phyloP scores from a whole-genome alignment of 2,797 vertebrate species.

The Psittacula derbiana region DNA sequence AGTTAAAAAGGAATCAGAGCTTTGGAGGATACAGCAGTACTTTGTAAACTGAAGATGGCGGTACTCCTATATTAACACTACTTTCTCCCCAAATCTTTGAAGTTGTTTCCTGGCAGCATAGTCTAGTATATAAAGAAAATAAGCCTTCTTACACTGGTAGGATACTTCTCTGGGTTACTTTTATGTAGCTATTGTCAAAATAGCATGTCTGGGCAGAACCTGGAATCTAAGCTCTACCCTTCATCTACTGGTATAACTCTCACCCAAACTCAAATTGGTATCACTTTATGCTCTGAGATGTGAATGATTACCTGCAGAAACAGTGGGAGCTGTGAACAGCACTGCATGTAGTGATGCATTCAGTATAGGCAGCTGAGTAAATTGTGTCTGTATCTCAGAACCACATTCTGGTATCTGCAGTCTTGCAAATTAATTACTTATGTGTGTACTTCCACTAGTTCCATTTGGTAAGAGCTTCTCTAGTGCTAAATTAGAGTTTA shows the following conservation, averaged over 20 bases:
- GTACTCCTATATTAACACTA: not conserved
- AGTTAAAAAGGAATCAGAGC: not conserved
- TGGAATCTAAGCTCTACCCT: not conserved
- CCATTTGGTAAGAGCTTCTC: not conserved
- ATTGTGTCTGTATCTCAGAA: fast-evolving
- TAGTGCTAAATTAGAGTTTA: not conserved
- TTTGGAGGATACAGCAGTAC: not conserved
- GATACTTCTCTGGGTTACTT: not conserved
- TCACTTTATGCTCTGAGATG: not conserved
- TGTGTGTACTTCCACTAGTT: not conserved
- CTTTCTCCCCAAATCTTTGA: not conserved
- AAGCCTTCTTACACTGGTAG: not conserved
- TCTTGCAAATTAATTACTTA: not conserved
- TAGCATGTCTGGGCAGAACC: not conserved
- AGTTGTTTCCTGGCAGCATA: not conserved
- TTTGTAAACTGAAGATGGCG: not conserved
- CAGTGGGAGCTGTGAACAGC: not conserved
- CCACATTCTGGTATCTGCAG: not conserved
- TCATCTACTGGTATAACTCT: not conserved
- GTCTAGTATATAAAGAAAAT: not conserved
- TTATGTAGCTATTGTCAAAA: not conserved
- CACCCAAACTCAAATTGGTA: not conserved
- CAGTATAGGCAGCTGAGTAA: not conserved
- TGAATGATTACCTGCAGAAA: not conserved
- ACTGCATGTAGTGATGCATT: not conserved